phyloP scores from a whole-genome alignment of 2,113 vertebrate species.

The Xenopus laevis region DNA sequence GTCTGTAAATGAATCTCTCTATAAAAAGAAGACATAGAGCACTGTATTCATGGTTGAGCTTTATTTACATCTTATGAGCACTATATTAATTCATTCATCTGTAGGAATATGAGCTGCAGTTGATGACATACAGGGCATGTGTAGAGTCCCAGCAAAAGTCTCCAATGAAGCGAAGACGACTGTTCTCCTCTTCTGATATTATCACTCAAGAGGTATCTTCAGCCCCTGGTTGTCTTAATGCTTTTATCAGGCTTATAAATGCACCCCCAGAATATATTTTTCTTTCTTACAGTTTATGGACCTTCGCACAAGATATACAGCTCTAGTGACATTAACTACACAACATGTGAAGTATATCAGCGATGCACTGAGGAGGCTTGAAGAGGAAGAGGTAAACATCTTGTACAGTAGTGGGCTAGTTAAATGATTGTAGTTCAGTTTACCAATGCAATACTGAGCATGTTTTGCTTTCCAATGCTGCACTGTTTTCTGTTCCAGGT shows the following conservation, averaged over 20 bases:
- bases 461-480: no score
- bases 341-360: constrained; percentile 98
- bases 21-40: not conserved
- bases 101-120: constrained; percentile 93
- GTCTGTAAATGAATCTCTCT: not conserved
- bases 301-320: constrained; percentile 89
- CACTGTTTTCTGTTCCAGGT: no score
- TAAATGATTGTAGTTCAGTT: no score
- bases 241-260: not conserved
- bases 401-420: not conserved
- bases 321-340: constrained; percentile 89
- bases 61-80: no score
- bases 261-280: not conserved
- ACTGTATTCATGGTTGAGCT: no score
- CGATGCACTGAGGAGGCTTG: constrained; percentile 84
- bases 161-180: constrained; percentile 82
- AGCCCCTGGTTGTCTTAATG: constrained; percentile 1
- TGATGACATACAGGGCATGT: constrained; percentile 94
- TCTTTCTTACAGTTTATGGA: constrained; percentile 86
- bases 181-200: constrained; percentile 90
- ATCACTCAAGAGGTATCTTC: constrained; percentile 88
- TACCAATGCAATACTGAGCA: no score
- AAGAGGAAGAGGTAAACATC: constrained; percentile 85
- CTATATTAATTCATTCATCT: not conserved
- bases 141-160: constrained; percentile 95